Base-by-base conservation (phyloP, 1,140 invertebrate genomes). In the Scaptomyza pallida region DNA sequence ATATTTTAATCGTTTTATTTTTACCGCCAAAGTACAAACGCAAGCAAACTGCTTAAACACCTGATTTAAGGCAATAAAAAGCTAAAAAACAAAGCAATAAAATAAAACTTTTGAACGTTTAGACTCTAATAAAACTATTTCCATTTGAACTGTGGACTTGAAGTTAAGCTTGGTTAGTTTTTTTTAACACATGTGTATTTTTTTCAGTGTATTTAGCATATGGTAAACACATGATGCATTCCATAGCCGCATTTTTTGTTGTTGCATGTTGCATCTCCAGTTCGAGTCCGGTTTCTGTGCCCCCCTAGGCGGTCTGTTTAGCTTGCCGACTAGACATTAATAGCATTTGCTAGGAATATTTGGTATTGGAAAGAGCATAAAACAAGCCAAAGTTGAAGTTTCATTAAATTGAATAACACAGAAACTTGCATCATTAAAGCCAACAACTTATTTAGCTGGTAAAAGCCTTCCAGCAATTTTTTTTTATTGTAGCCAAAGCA, bases 191-290 rank as follows among this genome's bases (percentile, higher is more conserved):
- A 26, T 26, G 23, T 8, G 9, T 9, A 16, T 56, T 64, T 55
- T 59, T 40, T 21, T 2, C 9, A 69, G 81, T 88, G 81, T 45
- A 55, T 37, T 30, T 33, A 88, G 55, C 82, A 88, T 81, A 65
- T 81, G 73, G 81, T 59, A 74, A 74, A 62, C 70, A 71, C 63
- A 81, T 77, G 71, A 81, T 86, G 81, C 82, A 86, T 86, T 78
- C 59, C 62, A 60, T 57, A 57, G 40, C 40, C 16, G 17, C 56
- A 57, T 68, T 43, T 55, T 19, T 64, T 13, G n/a, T 44, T 64
- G 60, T 61, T 74, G 60, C 72, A 65, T 80, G 73, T 60, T 30
- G 6, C 61, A 45, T 50, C 35, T 35, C 10, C 19, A 62, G 41
- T 19, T 52, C 48, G 50, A 2, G 57, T 60, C 57, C 35, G 21